phyloP scores from a whole-genome alignment of 2,888 invertebrate genomes.

The Ophion slaviceki region DNA sequence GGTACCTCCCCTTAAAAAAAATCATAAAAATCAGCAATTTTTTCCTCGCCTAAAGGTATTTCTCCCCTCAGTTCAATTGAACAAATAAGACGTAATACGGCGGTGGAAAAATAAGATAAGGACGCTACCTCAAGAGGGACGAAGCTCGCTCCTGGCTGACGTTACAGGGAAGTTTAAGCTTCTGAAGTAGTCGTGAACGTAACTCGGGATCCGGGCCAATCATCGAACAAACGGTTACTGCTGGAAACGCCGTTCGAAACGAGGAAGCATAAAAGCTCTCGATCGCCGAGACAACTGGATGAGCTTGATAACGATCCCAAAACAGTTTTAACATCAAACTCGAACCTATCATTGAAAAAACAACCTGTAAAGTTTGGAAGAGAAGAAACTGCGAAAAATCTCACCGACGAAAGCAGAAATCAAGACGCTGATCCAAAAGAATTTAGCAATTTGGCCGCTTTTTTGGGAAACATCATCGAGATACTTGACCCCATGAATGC shows the following conservation, averaged over 20 bases:
- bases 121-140: slow-evolving; percentile 22
- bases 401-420: slow-evolving; percentile 23
- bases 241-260: slow-evolving; percentile 79
- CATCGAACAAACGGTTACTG: slow-evolving; percentile 76
- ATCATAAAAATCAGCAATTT: too few species aligned
- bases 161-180: slow-evolving; percentile 24
- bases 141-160: slow-evolving; percentile 12
- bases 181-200: not conserved
- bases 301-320: slow-evolving; percentile 78
- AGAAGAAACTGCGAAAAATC: not conserved
- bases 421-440: slow-evolving; percentile 30
- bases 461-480: not conserved
- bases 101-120: not conserved
- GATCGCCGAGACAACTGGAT: slow-evolving; percentile 80
- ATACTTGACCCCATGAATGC: slow-evolving; percentile 45
- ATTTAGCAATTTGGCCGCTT: not conserved
- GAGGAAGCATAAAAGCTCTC: slow-evolving; percentile 77
- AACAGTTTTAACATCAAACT: slow-evolving; percentile 80
- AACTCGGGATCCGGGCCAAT: slow-evolving; percentile 12
- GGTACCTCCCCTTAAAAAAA: too few species aligned
- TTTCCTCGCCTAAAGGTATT: too few species aligned
- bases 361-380: too few species aligned
- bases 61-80: not conserved
- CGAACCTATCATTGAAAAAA: slow-evolving; percentile 75
- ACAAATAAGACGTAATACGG: not conserved